Percentiles rank a stretch among this genome's conserved stretches.
phyloP scores from a whole-genome alignment of 2,113 vertebrate species.

The Dipodomys merriami region DNA sequence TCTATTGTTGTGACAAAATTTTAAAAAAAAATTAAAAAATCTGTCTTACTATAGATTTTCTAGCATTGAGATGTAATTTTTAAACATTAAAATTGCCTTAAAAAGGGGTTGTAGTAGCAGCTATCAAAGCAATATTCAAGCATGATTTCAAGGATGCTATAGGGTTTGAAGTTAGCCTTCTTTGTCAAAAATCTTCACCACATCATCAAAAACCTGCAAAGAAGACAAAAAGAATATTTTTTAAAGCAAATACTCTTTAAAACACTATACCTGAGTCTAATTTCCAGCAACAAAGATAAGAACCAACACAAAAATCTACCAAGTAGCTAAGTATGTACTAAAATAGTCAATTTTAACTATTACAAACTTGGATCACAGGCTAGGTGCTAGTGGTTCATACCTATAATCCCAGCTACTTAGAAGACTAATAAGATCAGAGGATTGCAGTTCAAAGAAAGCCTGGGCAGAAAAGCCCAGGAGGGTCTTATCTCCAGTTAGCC shows the following conservation, averaged over 20 bases:
- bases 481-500: no score
- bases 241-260: conserved; percentile 44
- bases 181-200: conserved; percentile 93
- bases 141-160: conserved; percentile 80
- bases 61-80: conserved; percentile 81
- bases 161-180: conserved; percentile 88
- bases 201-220: conserved; percentile 94
- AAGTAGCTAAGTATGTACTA: conserved; percentile 29
- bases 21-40: conserved; percentile 57
- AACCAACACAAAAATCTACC: neutral
- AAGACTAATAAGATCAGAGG: no score
- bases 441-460: no score
- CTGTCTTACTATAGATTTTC: conserved; percentile 79
- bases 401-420: no score
- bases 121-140: conserved; percentile 88
- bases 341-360: conserved; percentile 56
- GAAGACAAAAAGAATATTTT: conserved; percentile 71
- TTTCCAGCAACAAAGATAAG: neutral
- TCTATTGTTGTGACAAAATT: conserved; percentile 69
- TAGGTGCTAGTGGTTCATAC: no score
- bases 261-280: conserved; percentile 3
- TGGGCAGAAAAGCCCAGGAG: no score
- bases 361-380: neutral
- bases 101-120: conserved; percentile 85
- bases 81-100: conserved; percentile 84